Evolutionary conservation across 2,888 invertebrate genomes (phyloP), one percentile per base, ranked within the genome.

Genomic region (Melieria crassipennis): DNA sequence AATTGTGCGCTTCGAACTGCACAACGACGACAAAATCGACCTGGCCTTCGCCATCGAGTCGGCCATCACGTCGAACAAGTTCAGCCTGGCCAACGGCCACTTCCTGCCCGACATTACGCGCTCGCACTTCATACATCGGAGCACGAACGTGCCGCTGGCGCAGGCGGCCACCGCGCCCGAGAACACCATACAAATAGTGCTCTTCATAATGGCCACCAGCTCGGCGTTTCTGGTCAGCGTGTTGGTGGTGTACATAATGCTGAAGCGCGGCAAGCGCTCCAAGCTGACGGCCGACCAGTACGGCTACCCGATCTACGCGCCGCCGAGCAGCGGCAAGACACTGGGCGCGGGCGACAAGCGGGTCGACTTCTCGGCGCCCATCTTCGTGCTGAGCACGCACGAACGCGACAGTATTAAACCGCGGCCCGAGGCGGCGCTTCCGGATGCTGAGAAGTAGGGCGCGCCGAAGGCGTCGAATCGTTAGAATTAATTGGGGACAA

Each of bases 211-310:
- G 67, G 93, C 92, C 43, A 93, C 93, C 1, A 92, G 92, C 7
- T 93, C 94, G 5, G 93, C 94, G 0, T 94, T 94, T 81, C 89
- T 94, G 70, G 93, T 94, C 82, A 93, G 93, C 82, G 91, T 93
- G 30, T 88, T 94, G 30, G 91, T 93, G 46, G 91, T 94, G 4
- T 89, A 94, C 11, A 89, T 94, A 4, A 91, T 93, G 89, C 86
- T 94, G 11, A 94, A 94, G 84, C 90, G 92, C 10, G 89, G 90
- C 80, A 90, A 90, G 63, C 81, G 79, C 66, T 11, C 50, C 43
- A 67, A 67, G 11, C 13, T 60, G 13, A 79, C 77, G 47, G 62
- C 79, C 1, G 70, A 75, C 3, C 75, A 77, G 52, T 78, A 78
- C 50, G 75, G 71, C 9, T 81, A 82, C 56, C 72, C 77, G 7